Percentiles rank a stretch among this genome's conserved stretches.
phyloP scores from a whole-genome alignment of 2,113 vertebrate species.

The Gila orcuttii region DNA sequence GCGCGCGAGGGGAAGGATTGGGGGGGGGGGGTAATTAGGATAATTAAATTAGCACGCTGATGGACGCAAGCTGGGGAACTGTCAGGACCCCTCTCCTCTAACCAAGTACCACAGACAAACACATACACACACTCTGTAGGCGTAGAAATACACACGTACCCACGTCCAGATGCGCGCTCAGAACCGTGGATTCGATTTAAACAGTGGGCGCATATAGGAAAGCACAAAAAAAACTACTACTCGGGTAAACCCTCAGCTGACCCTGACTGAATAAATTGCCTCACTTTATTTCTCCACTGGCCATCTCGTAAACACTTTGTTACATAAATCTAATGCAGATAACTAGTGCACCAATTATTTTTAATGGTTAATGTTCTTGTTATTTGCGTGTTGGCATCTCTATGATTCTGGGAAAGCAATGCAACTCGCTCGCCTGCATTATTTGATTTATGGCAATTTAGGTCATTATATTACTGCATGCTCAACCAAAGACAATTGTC shows the following conservation, averaged over 20 bases:
- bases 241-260: constrained; percentile 36
- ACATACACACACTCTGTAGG: constrained; percentile 29
- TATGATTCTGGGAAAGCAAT: neutral
- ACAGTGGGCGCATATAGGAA: constrained; percentile 10
- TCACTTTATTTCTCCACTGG: constrained; percentile 51
- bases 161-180: constrained; percentile 11
- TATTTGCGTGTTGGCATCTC: constrained; percentile 51
- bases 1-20: constrained; percentile 25
- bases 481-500: constrained; percentile 49
- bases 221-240: neutral
- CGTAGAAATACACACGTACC: constrained; percentile 46
- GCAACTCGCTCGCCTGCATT: constrained; percentile 29
- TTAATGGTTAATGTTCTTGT: constrained; percentile 65
- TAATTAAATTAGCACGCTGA: constrained; percentile 79
- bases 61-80: constrained; percentile 72
- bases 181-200: constrained; percentile 4
- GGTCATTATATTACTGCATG: constrained; percentile 40
- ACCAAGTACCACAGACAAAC: constrained; percentile 40
- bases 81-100: constrained; percentile 66
- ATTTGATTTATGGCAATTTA: constrained; percentile 47
- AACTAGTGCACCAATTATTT: constrained; percentile 65
- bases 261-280: constrained; percentile 58
- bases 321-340: constrained; percentile 57
- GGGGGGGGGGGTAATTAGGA: constrained; percentile 71
- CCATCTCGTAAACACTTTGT: constrained; percentile 50